A percentile compares a stretch with the other conserved stretches of the same genome.
Conservation (phyloP, 2,113 vertebrate species). For the Podilymbus podiceps region DNA sequence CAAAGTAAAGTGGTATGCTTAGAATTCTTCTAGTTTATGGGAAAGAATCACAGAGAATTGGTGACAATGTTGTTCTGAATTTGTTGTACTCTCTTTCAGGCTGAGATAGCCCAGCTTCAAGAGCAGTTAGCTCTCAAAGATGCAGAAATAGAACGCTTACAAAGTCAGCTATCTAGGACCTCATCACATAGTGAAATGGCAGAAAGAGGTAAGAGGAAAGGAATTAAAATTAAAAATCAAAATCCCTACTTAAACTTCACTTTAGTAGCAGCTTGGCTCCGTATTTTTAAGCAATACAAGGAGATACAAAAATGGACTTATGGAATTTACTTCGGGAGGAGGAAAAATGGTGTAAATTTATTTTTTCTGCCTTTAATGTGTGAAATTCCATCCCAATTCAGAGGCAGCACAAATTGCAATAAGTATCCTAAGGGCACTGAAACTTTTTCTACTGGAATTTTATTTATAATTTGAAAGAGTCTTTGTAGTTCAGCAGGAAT, state of each 20-base stretch:
- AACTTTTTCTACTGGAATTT: not conserved
- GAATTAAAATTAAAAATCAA: not conserved
- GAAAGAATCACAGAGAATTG: not conserved
- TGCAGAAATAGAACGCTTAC: constrained; percentile 89
- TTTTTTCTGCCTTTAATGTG: not conserved
- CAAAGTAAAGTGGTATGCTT: not conserved
- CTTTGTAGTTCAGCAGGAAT: not conserved
- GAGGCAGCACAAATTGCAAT: not conserved
- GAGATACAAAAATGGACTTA: not conserved
- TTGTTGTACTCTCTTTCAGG: constrained; percentile 72
- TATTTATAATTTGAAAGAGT: not conserved
- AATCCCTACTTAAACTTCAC: not conserved
- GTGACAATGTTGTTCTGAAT: not conserved
- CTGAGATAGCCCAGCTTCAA: constrained; percentile 91
- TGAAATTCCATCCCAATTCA: not conserved
- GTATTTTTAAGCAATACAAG: not conserved
- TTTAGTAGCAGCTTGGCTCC: not conserved
- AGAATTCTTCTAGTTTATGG: not conserved
- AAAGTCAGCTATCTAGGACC: constrained; percentile 85
- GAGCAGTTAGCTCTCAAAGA: constrained; percentile 90
- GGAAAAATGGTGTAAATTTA: not conserved
- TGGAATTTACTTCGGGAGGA: not conserved
- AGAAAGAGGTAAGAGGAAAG: constrained; percentile 83
- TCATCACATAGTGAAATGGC: constrained; percentile 76
- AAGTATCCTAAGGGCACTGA: not conserved